These are phyloP conservation scores for Chanos chanos DNA, from an alignment of 2,797 vertebrate species.

Conservation along the genomic window DNA sequence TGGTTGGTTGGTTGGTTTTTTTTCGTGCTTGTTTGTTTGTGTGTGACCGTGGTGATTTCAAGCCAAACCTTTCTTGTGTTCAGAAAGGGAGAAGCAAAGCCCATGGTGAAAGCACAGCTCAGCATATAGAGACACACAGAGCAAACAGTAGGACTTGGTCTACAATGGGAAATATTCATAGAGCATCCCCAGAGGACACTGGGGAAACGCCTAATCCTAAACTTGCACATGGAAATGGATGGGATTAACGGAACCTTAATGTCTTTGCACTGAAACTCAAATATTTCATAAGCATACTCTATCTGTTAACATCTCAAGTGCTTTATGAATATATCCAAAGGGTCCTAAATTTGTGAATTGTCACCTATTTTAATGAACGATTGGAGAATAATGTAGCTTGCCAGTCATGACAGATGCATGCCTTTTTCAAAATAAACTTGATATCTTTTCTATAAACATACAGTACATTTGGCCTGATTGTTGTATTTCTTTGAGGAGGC, in stretches of 20 bases:
- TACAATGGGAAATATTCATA: constrained; percentile 57
- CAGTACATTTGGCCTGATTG: constrained; percentile 61
- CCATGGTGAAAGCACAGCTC: constrained; percentile 49
- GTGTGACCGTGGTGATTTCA: constrained; percentile 64
- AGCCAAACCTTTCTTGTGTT: constrained; percentile 70
- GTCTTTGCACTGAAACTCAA: constrained; percentile 72
- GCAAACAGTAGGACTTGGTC: constrained; percentile 55
- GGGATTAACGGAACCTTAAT: constrained; percentile 55
- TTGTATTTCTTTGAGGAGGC: constrained; percentile 74
- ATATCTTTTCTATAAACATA: constrained; percentile 67
- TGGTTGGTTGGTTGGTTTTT: constrained; percentile 8
- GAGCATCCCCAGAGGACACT: constrained; percentile 57
- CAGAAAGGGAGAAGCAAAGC: constrained; percentile 79
- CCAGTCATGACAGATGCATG: constrained; percentile 60
- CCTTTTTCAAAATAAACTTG: constrained; percentile 69
- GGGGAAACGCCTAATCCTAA: constrained; percentile 59
- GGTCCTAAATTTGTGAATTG: constrained; percentile 47
- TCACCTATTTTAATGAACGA: constrained; percentile 55
- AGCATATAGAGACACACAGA: constrained; percentile 55
- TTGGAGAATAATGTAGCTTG: constrained; percentile 42
- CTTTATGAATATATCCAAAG: constrained; percentile 59
- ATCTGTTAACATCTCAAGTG: constrained; percentile 57
- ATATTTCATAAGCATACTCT: constrained; percentile 61
- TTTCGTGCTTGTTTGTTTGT: constrained; percentile 63
- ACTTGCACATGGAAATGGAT: constrained; percentile 48